phyloP scores from a whole-genome alignment of 2,888 invertebrate species.

The Chymomyza procnemis region DNA sequence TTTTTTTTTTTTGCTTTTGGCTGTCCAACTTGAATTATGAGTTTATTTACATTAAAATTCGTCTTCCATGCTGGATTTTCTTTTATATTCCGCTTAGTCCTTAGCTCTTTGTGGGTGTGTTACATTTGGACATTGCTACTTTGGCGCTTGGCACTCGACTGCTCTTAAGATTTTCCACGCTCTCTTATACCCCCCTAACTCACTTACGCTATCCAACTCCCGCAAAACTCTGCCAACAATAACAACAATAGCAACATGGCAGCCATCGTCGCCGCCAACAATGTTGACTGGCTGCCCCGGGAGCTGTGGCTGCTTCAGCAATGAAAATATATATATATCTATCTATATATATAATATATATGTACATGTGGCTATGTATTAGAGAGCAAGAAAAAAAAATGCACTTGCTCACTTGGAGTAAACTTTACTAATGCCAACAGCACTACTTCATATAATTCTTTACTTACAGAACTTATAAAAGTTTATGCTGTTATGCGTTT shows the following conservation, averaged over 20 bases:
- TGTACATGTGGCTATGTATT: neutral
- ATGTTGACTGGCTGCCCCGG: neutral
- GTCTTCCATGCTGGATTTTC: slow-evolving; percentile 4
- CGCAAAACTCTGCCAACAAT: neutral
- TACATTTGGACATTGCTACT: neutral
- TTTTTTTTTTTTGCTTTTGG: slow-evolving; percentile 11
- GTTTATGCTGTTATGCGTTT: slow-evolving; percentile 29
- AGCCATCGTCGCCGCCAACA: neutral
- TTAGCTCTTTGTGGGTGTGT: neutral
- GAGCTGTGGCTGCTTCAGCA: neutral
- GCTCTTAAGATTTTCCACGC: neutral
- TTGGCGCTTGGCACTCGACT: neutral
- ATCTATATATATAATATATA: neutral
- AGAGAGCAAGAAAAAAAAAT: neutral
- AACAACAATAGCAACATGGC: neutral
- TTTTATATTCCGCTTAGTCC: slow-evolving; percentile 1
- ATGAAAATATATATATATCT: neutral
- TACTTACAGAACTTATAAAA: slow-evolving; percentile 50
- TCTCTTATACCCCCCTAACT: no score
- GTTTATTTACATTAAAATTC: slow-evolving; percentile 55
- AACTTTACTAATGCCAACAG: slow-evolving; percentile 47
- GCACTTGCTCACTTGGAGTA: slow-evolving; percentile 15
- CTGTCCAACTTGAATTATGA: slow-evolving; percentile 49
- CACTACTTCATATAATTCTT: slow-evolving; percentile 57
- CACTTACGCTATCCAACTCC: neutral